These are phyloP conservation scores for Calypte anna DNA, from an alignment of 2,113 vertebrate genomes.

Conservation along the genomic window DNA sequence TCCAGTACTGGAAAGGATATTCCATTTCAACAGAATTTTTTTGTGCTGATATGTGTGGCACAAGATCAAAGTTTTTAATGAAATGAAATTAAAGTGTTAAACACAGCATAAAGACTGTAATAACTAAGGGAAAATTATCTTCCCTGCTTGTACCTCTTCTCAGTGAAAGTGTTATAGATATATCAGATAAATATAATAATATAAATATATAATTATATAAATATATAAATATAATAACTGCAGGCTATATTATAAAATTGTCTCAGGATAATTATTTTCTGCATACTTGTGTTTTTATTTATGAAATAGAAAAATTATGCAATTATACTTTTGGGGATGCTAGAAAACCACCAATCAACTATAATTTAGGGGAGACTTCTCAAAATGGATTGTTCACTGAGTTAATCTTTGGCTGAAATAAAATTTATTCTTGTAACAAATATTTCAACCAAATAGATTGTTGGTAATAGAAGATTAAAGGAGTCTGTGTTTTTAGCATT, in stretches of 20 bases:
- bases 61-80: neutral
- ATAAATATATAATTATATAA: too few relatives aligned
- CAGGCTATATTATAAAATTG: slow-evolving; percentile 40
- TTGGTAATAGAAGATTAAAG: slow-evolving; percentile 76
- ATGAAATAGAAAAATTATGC: slow-evolving; percentile 9
- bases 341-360: neutral
- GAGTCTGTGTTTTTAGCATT: slow-evolving; percentile 69
- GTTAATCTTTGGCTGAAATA: slow-evolving; percentile 46
- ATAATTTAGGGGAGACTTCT: slow-evolving; percentile 7
- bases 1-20: neutral
- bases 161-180: neutral
- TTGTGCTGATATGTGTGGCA: neutral
- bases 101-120: neutral
- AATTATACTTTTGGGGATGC: neutral
- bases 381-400: slow-evolving; percentile 44
- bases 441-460: slow-evolving; percentile 57
- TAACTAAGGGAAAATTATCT: neutral
- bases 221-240: slow-evolving; percentile 9
- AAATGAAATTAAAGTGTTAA: neutral
- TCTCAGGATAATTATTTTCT: slow-evolving; percentile 55
- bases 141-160: neutral
- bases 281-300: slow-evolving; percentile 22
- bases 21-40: neutral
- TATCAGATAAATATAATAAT: slow-evolving; percentile 8
- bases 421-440: slow-evolving; percentile 48